A percentile compares a stretch with the other conserved stretches of the same genome.
Conservation (phyloP, 2,888 invertebrate species). For the Thelaira solivaga region DNA sequence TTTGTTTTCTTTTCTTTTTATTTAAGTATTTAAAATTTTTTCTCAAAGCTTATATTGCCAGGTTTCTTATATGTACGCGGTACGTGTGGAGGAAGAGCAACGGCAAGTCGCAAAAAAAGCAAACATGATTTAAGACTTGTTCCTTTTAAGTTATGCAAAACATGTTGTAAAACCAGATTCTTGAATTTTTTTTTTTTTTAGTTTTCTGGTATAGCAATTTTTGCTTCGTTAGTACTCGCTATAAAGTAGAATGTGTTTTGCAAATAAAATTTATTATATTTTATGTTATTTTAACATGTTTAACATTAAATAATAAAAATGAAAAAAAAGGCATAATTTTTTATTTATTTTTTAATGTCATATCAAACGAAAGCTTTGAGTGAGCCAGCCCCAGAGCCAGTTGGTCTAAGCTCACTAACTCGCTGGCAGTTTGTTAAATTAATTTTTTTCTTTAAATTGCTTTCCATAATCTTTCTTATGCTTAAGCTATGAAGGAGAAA, state of each 20-base stretch:
- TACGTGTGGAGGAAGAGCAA: not conserved
- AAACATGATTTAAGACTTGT: constrained; percentile 63
- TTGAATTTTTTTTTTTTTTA: constrained; percentile 17
- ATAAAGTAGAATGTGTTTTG: not conserved
- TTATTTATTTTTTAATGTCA: no score
- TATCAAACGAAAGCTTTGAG: no score
- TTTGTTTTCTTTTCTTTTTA: constrained; percentile 13
- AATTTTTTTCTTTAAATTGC: not conserved
- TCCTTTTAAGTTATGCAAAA: constrained; percentile 63
- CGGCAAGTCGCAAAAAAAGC: no score
- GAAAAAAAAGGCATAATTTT: not conserved
- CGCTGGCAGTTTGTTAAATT: no score
- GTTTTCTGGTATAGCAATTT: not conserved
- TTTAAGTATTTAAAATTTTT: constrained; percentile 9
- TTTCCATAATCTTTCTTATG: not conserved
- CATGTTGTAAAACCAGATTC: constrained; percentile 63
- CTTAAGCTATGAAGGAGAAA: not conserved
- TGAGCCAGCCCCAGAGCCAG: no score
- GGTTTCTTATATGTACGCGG: constrained; percentile 39
- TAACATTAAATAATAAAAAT: not conserved
- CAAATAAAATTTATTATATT: constrained; percentile 6
- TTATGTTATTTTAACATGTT: constrained; percentile 10
- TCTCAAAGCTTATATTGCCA: constrained; percentile 13
- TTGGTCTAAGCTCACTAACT: no score
- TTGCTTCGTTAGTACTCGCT: not conserved